Evolutionary conservation across 2,888 invertebrate genomes (phyloP), one percentile per base, ranked within the genome.

Genomic region (Mesochorus sp.): DNA sequence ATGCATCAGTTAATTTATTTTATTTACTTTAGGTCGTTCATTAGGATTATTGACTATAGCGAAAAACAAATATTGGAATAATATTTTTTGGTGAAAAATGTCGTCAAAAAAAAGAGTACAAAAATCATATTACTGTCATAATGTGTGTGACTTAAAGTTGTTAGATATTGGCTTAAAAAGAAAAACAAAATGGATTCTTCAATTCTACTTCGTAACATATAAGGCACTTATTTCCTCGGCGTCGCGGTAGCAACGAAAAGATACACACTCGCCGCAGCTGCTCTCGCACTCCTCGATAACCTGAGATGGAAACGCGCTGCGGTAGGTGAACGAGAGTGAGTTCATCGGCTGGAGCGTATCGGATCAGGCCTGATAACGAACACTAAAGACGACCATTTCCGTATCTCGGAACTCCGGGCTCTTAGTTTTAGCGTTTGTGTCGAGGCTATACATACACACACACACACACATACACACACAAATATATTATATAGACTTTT

Each of bases 361-460:
- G 86, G 86, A 87, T 87, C 84, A 81, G 85, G 70, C 70, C 84
- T 87, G 88, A 88, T 88, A 88, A 88, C 80, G 82, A 80, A 83
- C 85, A 82, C 84, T 85, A 85, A 87, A 87, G 82, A 84, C 83
- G 81, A 80, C 80, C 85, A 81, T 85, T 81, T 76, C 82, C 82
- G 82, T 86, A 85, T 79, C 79, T 79, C 59, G 47, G 37, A 76
- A 79, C 79, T 75, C 57, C 47, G 53, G 55, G 79, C 79, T 79
- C 76, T 79, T 76, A 76, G 76, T 37, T 76, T 79, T 61, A 76
- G 79, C 71, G 61, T 51, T 17, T 34, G 59, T 17, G 70, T 21
- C 53, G 39, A 31, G 37, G 26, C 44, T 59, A 49, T 64, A n/a
- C 59, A 24, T 59, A 53, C 70, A 68, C 73, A 64, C 62, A 70